A percentile compares a stretch with the other conserved stretches of the same genome.
These are phyloP conservation scores for Rhynchophorus ferrugineus DNA, from an alignment of 1,140 invertebrate genomes.

Conservation along the genomic window DNA sequence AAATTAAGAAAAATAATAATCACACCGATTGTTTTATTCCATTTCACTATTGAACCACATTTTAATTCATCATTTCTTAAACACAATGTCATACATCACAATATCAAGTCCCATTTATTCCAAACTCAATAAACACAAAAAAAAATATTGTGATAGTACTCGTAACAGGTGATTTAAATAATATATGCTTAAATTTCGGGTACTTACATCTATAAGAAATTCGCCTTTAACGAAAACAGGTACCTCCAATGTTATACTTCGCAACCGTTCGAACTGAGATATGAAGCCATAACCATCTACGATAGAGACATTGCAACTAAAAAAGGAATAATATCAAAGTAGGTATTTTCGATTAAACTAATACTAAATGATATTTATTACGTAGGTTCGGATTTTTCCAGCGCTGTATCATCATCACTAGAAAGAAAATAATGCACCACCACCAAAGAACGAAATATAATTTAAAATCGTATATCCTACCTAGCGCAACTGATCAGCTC, in stretches of 20 bases:
- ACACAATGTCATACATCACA: too few species aligned
- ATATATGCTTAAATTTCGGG: too few species aligned
- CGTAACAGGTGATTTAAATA: too few species aligned
- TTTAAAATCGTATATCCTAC: too few species aligned
- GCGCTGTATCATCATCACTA: background rate
- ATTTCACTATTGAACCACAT: too few species aligned
- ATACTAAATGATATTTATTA: background rate
- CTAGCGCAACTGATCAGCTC: background rate
- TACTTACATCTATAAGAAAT: slow-evolving; percentile 19
- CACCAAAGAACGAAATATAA: too few species aligned
- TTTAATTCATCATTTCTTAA: too few species aligned
- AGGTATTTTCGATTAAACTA: background rate
- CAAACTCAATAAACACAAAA: too few species aligned
- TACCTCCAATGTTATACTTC: slow-evolving; percentile 13
- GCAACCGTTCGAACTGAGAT: slow-evolving; percentile 7
- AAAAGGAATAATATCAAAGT: slow-evolving; percentile 4
- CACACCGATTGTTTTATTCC: too few species aligned
- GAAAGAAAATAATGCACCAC: background rate
- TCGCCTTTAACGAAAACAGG: slow-evolving; percentile 9
- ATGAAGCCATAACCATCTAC: slow-evolving; percentile 13
- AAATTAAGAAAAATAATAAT: too few species aligned
- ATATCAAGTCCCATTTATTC: too few species aligned
- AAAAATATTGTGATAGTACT: too few species aligned
- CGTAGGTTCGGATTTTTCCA: background rate
- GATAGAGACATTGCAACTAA: slow-evolving; percentile 20